Conservation (phyloP, 2,113 vertebrate species). For the Orthochromis malagaraziensis region DNA sequence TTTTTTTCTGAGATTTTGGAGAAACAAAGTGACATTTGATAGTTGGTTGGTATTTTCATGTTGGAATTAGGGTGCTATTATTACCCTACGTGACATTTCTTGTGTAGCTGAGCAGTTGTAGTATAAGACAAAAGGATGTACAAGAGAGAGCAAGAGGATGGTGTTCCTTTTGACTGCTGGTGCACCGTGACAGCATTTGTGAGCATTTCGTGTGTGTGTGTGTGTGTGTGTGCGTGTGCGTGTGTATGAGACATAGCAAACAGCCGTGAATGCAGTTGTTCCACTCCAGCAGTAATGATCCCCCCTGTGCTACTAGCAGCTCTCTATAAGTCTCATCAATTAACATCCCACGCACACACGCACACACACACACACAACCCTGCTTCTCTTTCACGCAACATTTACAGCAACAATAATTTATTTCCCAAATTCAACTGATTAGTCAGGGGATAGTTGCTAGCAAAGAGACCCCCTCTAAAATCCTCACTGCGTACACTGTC, state of each 20-base stretch:
- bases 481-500: conserved; percentile 24
- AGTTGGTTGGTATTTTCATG: conserved; percentile 7
- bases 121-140: conserved; percentile 11
- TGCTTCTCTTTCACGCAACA: conserved; percentile 74
- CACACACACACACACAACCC: conserved; percentile 25
- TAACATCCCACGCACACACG: conserved; percentile 63
- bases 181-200: conserved; percentile 8
- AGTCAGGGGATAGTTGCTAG: conserved; percentile 63
- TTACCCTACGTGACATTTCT: not conserved
- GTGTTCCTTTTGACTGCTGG: conserved; percentile 30
- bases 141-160: not conserved
- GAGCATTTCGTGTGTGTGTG: not conserved
- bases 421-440: conserved; percentile 73
- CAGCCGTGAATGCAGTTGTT: conserved; percentile 75
- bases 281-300: conserved; percentile 75
- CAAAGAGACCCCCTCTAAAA: conserved; percentile 40
- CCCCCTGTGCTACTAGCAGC: conserved; percentile 71
- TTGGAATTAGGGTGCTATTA: conserved; percentile 15
- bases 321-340: conserved; percentile 78
- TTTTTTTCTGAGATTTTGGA: not conserved
- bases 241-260: conserved; percentile 61
- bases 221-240: not conserved
- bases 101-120: not conserved
- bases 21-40: conserved; percentile 3
- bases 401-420: conserved; percentile 72